These are phyloP conservation scores for Lynx canadensis DNA, from an alignment of 2,113 vertebrate genomes.

Conservation along the genomic window DNA sequence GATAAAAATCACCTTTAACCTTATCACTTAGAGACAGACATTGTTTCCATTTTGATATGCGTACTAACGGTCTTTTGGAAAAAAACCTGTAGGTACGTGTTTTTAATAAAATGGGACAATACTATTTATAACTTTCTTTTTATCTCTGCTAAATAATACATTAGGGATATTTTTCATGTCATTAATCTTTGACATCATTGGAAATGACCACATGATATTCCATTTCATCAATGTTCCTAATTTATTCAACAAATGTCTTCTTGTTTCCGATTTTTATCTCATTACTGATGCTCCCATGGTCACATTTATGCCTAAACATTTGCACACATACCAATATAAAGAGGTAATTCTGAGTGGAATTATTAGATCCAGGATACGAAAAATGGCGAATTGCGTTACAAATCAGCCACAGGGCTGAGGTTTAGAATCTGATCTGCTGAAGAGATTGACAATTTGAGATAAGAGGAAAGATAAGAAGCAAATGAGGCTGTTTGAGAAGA, in stretches of 20 bases:
- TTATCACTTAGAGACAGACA: neutral
- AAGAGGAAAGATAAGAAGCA: neutral
- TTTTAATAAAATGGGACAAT: constrained; percentile 31
- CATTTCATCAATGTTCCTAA: constrained; percentile 44
- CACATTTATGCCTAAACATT: constrained; percentile 6
- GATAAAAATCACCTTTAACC: neutral
- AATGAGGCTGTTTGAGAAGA: neutral
- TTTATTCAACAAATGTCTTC: constrained; percentile 37
- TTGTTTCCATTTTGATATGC: neutral
- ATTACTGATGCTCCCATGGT: neutral
- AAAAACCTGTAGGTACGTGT: neutral
- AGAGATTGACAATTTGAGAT: neutral
- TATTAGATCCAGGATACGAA: neutral
- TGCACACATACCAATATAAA: neutral
- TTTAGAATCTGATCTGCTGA: neutral
- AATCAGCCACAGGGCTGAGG: neutral
- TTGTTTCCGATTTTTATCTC: neutral
- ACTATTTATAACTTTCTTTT: neutral
- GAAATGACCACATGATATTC: constrained; percentile 66
- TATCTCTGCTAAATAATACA: constrained; percentile 49
- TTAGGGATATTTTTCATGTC: neutral
- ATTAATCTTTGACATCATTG: constrained; percentile 42
- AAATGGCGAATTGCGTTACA: neutral
- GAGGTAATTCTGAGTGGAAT: neutral
- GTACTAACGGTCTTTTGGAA: neutral